These are phyloP conservation scores for Plutomurus gul DNA, from an alignment of 1,140 invertebrate species.

Conservation along the genomic window DNA sequence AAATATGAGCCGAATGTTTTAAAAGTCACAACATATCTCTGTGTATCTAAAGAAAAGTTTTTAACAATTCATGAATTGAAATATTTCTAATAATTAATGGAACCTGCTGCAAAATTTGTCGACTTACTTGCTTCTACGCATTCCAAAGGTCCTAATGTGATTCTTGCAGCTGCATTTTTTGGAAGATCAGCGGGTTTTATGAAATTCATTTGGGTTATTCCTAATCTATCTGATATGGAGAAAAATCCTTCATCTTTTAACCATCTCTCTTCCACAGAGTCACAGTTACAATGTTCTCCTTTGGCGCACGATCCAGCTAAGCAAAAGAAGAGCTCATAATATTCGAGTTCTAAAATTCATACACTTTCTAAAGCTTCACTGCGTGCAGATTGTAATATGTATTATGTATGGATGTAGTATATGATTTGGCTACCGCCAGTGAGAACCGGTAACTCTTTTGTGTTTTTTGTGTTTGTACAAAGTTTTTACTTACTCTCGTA, in stretches of 20 bases:
- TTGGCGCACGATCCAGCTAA: slow-evolving; percentile 58
- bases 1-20: slow-evolving; percentile 89
- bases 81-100: background rate
- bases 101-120: background rate
- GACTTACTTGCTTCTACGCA: slow-evolving; percentile 89
- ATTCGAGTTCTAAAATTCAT: background rate
- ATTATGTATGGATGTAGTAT: too few species aligned
- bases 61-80: background rate
- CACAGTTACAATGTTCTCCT: slow-evolving; percentile 83
- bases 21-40: slow-evolving; percentile 90
- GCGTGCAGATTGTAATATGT: too few species aligned
- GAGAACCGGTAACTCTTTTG: too few species aligned
- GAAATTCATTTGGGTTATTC: slow-evolving; percentile 85
- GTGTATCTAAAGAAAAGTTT: slow-evolving; percentile 70
- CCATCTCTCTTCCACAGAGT: slow-evolving; percentile 80
- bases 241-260: slow-evolving; percentile 84
- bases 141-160: slow-evolving; percentile 85
- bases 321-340: slow-evolving; percentile 41
- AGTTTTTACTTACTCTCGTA: slow-evolving; percentile 65
- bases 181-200: slow-evolving; percentile 81
- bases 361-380: too few species aligned
- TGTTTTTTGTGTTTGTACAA: too few species aligned
- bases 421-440: too few species aligned
- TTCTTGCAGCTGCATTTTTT: slow-evolving; percentile 78
- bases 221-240: slow-evolving; percentile 75